Percentiles rank a stretch among this genome's conserved stretches.
Conservation (phyloP, 1,140 invertebrate genomes). For the Orussus abietinus region DNA sequence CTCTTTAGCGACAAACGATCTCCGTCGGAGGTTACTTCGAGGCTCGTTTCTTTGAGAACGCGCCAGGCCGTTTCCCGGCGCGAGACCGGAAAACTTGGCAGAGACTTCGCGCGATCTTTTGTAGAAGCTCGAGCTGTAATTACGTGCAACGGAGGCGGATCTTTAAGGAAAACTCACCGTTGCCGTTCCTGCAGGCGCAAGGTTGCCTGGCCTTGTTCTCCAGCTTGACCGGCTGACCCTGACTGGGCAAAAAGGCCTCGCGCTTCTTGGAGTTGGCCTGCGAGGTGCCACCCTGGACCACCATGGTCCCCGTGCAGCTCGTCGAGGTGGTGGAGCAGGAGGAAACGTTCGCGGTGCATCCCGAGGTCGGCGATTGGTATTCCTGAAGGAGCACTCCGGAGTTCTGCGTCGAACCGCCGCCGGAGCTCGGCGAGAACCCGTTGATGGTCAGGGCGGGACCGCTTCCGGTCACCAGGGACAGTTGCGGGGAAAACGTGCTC, state of each 20-base stretch:
- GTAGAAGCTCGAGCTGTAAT: too few relatives aligned
- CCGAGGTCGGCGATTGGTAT: slow-evolving; percentile 39
- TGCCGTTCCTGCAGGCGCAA: slow-evolving; percentile 44
- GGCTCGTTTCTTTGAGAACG: too few relatives aligned
- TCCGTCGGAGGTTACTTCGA: too few relatives aligned
- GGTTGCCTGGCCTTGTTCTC: slow-evolving; percentile 45
- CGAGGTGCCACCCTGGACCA: slow-evolving; percentile 28
- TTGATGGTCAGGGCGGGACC: slow-evolving; percentile 45
- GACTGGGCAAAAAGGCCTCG: slow-evolving; percentile 39
- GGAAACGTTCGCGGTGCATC: slow-evolving; percentile 28
- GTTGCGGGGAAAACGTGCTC: slow-evolving; percentile 43
- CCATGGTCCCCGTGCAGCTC: slow-evolving; percentile 25
- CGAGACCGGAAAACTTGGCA: too few relatives aligned
- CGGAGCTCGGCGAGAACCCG: slow-evolving; percentile 42
- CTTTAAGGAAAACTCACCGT: slow-evolving; percentile 35
- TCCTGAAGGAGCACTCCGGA: slow-evolving; percentile 44
- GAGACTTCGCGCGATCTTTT: too few relatives aligned
- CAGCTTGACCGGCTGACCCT: slow-evolving; percentile 44
- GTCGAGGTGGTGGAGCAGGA: slow-evolving; percentile 21
- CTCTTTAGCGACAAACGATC: too few relatives aligned
- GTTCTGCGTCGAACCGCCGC: slow-evolving; percentile 32
- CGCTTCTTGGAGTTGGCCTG: slow-evolving; percentile 39
- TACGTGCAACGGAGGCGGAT: too few relatives aligned
- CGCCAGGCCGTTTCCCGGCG: too few relatives aligned
- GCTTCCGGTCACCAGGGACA: slow-evolving; percentile 42